phyloP scores from a whole-genome alignment of 2,113 vertebrate species.

The Gasterosteus nipponicus region DNA sequence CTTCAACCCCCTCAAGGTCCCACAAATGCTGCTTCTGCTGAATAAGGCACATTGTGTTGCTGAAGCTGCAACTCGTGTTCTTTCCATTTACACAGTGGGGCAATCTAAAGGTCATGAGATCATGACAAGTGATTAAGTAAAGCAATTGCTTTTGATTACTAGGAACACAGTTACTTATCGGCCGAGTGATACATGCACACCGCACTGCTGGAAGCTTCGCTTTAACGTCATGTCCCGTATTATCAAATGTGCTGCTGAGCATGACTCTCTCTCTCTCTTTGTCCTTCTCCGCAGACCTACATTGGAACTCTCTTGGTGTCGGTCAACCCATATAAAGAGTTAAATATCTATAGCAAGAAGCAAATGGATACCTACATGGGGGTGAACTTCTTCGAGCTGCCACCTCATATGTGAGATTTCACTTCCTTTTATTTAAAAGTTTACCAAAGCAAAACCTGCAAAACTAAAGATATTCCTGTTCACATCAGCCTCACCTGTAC shows the following conservation, averaged over 20 bases:
- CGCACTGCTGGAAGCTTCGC: neutral
- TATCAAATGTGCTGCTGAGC: conserved; percentile 34
- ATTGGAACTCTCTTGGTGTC: conserved; percentile 96
- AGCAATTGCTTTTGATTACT: conserved; percentile 58
- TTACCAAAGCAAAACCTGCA: neutral
- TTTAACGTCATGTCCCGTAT: conserved; percentile 9
- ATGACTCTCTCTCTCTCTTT: conserved; percentile 35
- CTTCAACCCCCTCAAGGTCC: conserved; percentile 30
- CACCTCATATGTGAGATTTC: conserved; percentile 93
- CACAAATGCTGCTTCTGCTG: conserved; percentile 37
- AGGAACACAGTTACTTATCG: conserved; percentile 46
- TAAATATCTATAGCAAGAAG: conserved; percentile 89
- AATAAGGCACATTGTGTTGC: conserved; percentile 51
- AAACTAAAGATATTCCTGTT: neutral
- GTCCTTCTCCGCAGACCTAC: conserved; percentile 86
- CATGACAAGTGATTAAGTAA: conserved; percentile 49
- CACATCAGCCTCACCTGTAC: neutral
- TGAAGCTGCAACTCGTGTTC: conserved; percentile 61
- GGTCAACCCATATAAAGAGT: conserved; percentile 93
- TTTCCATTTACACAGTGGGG: conserved; percentile 47
- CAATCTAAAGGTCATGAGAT: conserved; percentile 42
- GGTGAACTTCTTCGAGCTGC: conserved; percentile 96
- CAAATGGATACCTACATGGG: conserved; percentile 97
- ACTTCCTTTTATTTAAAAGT: neutral
- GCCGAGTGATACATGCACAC: conserved; percentile 16